Base-by-base conservation (phyloP, 2,113 vertebrate genomes). In the Scomber colias region DNA sequence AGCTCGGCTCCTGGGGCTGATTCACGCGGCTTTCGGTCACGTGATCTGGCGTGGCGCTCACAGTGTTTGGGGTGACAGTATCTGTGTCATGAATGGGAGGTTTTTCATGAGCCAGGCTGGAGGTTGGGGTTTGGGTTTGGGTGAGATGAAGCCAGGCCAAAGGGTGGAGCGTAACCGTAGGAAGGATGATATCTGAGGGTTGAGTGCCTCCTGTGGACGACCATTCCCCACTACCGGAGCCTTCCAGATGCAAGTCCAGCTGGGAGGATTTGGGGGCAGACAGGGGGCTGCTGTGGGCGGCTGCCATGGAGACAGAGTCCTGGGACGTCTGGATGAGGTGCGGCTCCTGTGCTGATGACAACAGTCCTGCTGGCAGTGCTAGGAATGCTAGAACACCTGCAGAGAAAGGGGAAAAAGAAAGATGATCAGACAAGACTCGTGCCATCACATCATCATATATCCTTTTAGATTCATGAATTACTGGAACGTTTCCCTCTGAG, bases 321-420 rank as follows among this genome's bases (percentile, higher is more conserved):
- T 93, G 94, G 93, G 95, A 93, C 74, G 95, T 93, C 84, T 91
- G 92, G 89, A 89, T 92, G 81, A 95, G 92, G 91, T 94, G 91
- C 86, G 90, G 93, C 90, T 96, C 96, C 93, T 96, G 95, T 92
- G 95, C 92, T 80, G 96, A 95, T 89, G 96, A 95, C 87, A 94
- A 94, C 92, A 96, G 94, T 84, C 95, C 96, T 94, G 95, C 96
- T 75, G 95, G 95, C 95, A 97, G 95, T 90, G 95, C 95, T 96
- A 97, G 95, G 94, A 96, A 95, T 90, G 96, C 94, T 93, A 99
- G 94, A 94, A 97, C 94, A 96, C 96, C 98, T 99, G 80, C 17
- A 75, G 60, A 79, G 0, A 87, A 53, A 68, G n/a, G 63, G 17
- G 83, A 3, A 27, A 1, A 27, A 74, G 63, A 54, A 45, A 54